Conservation (phyloP, 2,113 vertebrate species). For the Crotalus tigris region DNA sequence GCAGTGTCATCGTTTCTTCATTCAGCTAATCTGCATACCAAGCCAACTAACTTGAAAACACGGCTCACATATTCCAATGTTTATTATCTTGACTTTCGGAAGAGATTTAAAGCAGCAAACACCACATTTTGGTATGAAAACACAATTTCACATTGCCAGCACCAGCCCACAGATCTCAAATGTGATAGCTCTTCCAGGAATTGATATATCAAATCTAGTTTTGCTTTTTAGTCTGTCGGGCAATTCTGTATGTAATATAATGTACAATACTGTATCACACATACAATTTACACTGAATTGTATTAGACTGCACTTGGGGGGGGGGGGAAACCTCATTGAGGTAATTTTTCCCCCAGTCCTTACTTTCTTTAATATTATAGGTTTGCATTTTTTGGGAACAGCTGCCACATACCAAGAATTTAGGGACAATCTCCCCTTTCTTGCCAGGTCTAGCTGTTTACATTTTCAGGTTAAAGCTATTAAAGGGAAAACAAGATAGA, state of each 20-base stretch:
- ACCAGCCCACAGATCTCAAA: background rate
- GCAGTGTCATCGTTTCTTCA: background rate
- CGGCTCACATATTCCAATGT: background rate
- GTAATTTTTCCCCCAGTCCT: background rate
- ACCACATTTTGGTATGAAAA: background rate
- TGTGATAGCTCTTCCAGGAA: background rate
- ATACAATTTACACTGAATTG: background rate
- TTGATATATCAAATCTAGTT: background rate
- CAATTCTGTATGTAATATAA: background rate
- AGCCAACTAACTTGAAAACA: background rate
- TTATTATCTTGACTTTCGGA: background rate
- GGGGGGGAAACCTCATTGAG: rapidly evolving
- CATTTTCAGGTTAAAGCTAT: background rate
- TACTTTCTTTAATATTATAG: no score
- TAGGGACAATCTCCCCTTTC: background rate
- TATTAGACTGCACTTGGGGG: background rate
- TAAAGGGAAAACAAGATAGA: background rate
- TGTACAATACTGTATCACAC: background rate
- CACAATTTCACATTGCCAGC: background rate
- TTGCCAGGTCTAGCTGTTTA: background rate
- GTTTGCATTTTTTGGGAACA: background rate
- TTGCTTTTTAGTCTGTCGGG: background rate
- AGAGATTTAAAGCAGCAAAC: background rate
- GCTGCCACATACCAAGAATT: background rate
- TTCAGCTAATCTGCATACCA: background rate